phyloP scores from a whole-genome alignment of 35 echinoderm and acorn worm genomes.

The Antedon bifida region DNA sequence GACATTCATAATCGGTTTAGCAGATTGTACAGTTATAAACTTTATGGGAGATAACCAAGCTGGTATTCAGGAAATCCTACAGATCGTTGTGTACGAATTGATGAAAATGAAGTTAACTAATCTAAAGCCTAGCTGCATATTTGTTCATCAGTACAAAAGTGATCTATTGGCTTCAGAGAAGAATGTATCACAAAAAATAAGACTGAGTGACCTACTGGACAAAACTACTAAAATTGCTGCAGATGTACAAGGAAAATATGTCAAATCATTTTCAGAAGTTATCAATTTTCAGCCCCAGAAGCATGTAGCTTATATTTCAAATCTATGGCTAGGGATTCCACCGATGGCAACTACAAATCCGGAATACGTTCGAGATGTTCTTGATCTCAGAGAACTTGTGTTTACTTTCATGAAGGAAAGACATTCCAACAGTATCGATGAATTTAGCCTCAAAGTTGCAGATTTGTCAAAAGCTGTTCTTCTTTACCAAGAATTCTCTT shows the following conservation, averaged over 20 bases:
- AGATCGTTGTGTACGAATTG: conserved; percentile 22
- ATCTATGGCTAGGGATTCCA: conserved; percentile 12
- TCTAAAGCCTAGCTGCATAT: conserved; percentile 8
- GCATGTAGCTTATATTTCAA: conserved; percentile 19
- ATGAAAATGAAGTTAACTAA: conserved; percentile 13
- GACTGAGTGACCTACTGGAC: neutral
- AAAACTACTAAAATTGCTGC: conserved; percentile 1
- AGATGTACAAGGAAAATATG: neutral
- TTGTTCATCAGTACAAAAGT: conserved; percentile 11
- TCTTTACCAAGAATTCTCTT: conserved; percentile 22
- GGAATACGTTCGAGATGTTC: neutral
- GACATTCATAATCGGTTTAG: conserved; percentile 12
- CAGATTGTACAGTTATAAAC: conserved; percentile 19
- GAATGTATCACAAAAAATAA: neutral
- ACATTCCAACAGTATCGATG: neutral
- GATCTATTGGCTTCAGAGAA: conserved; percentile 13
- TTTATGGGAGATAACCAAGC: conserved; percentile 16
- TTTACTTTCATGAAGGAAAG: conserved; percentile 1
- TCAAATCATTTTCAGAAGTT: conserved; percentile 13
- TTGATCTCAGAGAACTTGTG: neutral
- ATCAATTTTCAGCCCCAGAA: conserved; percentile 27
- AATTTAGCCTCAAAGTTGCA: neutral
- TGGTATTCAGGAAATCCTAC: conserved; percentile 21
- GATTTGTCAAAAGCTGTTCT: conserved; percentile 31
- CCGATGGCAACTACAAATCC: neutral